phyloP scores from a whole-genome alignment of 2,888 invertebrate species.

The Agapostemon virescens region DNA sequence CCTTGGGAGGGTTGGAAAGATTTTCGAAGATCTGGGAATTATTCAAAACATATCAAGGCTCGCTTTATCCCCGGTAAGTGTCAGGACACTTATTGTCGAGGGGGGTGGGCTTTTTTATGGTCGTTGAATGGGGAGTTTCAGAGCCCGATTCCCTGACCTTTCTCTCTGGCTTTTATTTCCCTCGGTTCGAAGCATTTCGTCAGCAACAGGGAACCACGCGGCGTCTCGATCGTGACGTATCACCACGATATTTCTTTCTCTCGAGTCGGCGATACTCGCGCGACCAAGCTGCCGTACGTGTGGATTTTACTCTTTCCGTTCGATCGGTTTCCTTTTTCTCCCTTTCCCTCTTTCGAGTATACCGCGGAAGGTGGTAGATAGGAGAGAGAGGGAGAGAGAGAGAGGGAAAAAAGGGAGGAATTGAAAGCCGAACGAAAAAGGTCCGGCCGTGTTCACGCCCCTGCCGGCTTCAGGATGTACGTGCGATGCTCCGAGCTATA shows the following conservation, averaged over 20 bases:
- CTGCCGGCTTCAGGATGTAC: constrained; percentile 62
- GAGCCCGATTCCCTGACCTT: constrained; percentile 48
- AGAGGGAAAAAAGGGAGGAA: constrained; percentile 59
- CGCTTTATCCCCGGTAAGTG: neutral
- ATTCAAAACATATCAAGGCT: neutral
- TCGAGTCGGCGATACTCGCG: constrained; percentile 34
- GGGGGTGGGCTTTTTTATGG: neutral
- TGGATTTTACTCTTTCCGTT: constrained; percentile 51
- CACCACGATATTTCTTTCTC: constrained; percentile 51
- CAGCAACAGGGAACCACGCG: constrained; percentile 23
- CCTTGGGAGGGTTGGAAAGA: neutral
- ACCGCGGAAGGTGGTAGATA: neutral
- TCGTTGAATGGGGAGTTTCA: neutral
- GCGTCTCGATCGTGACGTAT: constrained; percentile 55
- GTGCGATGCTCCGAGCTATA: constrained; percentile 60
- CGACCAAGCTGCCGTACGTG: constrained; percentile 36
- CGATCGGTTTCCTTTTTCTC: constrained; percentile 46
- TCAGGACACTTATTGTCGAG: neutral
- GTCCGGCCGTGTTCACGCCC: constrained; percentile 68
- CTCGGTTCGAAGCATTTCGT: constrained; percentile 28
- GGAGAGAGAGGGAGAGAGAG: too few relatives aligned
- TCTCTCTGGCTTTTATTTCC: constrained; percentile 31
- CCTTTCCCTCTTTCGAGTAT: constrained; percentile 7
- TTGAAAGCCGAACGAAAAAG: constrained; percentile 70
- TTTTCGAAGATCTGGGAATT: constrained; percentile 1